Conservation (phyloP, 2,888 invertebrate genomes). For the Octonoba sinensis region DNA sequence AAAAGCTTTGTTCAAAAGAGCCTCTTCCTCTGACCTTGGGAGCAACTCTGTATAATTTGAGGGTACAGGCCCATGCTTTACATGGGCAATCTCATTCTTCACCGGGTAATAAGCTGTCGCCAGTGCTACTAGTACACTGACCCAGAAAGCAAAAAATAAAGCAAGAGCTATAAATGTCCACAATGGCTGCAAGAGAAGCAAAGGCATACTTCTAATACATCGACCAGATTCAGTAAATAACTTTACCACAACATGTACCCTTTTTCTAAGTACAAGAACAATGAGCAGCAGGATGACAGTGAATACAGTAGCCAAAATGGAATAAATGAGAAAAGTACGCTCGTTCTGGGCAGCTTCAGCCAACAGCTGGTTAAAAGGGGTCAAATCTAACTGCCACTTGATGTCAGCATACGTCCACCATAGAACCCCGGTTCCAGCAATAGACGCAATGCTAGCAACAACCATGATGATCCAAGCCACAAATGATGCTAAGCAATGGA, state of each 20-base stretch:
- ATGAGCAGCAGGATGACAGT: constrained; percentile 84
- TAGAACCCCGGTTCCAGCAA: constrained; percentile 81
- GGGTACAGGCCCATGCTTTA: constrained; percentile 19
- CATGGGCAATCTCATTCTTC: constrained; percentile 41
- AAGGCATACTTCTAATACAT: constrained; percentile 86
- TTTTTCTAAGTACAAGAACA: constrained; percentile 82
- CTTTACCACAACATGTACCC: constrained; percentile 84
- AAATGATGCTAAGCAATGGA: constrained; percentile 85
- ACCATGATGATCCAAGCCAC: constrained; percentile 91
- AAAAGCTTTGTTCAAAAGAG: constrained; percentile 44
- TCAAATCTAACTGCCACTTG: constrained; percentile 77
- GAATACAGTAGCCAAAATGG: constrained; percentile 87
- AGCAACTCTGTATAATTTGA: not conserved
- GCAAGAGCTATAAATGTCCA: constrained; percentile 83
- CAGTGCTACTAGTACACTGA: constrained; percentile 84
- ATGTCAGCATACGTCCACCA: constrained; percentile 92
- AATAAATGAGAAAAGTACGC: constrained; percentile 84
- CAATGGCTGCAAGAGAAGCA: constrained; percentile 81
- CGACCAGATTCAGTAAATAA: constrained; percentile 91
- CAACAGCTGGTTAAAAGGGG: constrained; percentile 72
- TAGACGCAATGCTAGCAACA: constrained; percentile 81
- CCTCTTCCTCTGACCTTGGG: constrained; percentile 70
- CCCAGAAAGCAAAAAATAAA: constrained; percentile 87
- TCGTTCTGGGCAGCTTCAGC: constrained; percentile 88
- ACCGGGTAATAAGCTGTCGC: constrained; percentile 69